phyloP scores from a whole-genome alignment of 2,797 vertebrate genomes.

The Alexandromys oeconomus region DNA sequence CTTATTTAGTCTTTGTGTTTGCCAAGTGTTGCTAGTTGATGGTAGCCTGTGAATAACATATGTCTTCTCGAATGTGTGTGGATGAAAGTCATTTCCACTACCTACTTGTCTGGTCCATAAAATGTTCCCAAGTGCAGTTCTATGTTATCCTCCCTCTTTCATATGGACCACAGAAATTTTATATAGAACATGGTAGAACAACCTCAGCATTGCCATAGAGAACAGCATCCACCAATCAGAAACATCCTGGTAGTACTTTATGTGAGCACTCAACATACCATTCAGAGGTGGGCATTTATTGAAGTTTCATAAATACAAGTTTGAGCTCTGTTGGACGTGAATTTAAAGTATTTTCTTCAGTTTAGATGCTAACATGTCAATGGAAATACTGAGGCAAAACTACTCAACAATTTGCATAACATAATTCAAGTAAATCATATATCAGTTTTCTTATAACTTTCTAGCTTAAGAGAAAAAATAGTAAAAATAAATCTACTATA shows the following conservation, averaged over 20 bases:
- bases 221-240: background rate
- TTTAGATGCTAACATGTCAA: background rate
- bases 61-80: background rate
- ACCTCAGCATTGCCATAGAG: background rate
- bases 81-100: background rate
- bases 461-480: background rate
- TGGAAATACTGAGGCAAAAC: slow-evolving; percentile 20
- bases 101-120: background rate
- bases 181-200: background rate
- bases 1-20: background rate
- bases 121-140: background rate
- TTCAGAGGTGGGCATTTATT: background rate
- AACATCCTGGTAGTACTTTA: background rate
- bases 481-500: too few species aligned
- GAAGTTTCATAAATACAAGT: background rate
- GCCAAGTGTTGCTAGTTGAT: background rate
- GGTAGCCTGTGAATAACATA: background rate
- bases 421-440: background rate
- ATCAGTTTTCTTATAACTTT: background rate
- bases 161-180: background rate
- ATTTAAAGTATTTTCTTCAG: background rate
- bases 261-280: background rate
- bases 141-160: background rate
- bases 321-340: background rate
- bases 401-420: slow-evolving; percentile 5